A percentile compares a stretch with the other conserved stretches of the same genome.
Evolutionary conservation across 1,140 invertebrate genomes (phyloP).

Genomic region (Thalassaphorura encarpata): DNA sequence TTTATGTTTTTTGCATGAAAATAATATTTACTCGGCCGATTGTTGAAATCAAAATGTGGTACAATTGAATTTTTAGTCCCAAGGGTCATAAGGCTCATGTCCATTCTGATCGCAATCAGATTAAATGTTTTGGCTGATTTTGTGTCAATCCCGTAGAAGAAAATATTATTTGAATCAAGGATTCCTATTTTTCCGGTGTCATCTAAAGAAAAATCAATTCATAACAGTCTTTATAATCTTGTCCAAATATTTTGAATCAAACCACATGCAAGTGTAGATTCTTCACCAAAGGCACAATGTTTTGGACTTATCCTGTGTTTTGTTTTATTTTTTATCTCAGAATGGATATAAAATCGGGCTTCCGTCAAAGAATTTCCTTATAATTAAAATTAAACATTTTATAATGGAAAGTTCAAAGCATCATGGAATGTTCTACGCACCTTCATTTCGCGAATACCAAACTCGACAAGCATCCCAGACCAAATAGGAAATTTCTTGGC

Average conservation of each 20-base stretch:
- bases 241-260: neutral
- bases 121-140: conserved; percentile 5
- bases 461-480: conserved; percentile 24
- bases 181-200: conserved; percentile 8
- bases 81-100: conserved; percentile 13
- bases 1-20: too few species aligned
- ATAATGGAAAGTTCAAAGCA: neutral
- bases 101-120: conserved; percentile 11
- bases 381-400: neutral
- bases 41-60: conserved; percentile 14
- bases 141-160: conserved; percentile 19
- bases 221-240: neutral
- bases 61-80: conserved; percentile 4
- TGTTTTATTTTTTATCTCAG: neutral
- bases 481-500: conserved; percentile 14
- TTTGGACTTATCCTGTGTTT: neutral
- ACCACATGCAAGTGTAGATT: conserved; percentile 7
- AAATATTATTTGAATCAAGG: conserved; percentile 14
- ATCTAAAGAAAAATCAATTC: neutral
- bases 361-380: neutral
- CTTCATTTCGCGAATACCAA: conserved; percentile 19
- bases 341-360: conserved; percentile 4
- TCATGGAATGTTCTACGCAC: neutral
- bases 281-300: conserved; percentile 3
- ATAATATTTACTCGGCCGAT: conserved; percentile 15